Percentiles rank a stretch among this genome's conserved stretches.
These are phyloP conservation scores for Chondrosia reniformis DNA, from an alignment of 37 sponge, comb jelly and placozoan species.

Conservation along the genomic window DNA sequence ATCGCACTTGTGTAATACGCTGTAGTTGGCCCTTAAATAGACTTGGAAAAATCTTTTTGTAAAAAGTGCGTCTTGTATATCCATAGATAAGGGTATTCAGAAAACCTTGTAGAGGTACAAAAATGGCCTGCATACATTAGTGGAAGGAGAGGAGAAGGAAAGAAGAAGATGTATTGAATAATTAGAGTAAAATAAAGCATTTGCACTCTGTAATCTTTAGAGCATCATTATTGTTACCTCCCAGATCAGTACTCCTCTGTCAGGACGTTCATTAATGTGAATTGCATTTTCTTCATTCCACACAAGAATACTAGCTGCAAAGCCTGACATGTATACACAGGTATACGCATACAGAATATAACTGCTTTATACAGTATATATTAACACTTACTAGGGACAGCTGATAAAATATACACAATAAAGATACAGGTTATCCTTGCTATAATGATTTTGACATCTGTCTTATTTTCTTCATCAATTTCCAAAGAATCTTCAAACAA, in stretches of 20 bases:
- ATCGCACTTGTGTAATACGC: too few species aligned
- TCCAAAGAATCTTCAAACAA: neutral
- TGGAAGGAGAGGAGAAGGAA: neutral
- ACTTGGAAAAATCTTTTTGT: neutral
- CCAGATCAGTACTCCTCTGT: conserved; percentile 36
- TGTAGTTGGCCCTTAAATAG: too few species aligned
- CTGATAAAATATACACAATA: conserved; percentile 55
- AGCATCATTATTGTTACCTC: conserved; percentile 66
- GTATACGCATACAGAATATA: too few species aligned
- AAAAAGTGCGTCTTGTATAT: conserved; percentile 60
- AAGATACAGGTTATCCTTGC: conserved; percentile 42
- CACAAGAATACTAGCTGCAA: conserved; percentile 39
- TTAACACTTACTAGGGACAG: conserved; percentile 65
- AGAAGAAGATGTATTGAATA: neutral
- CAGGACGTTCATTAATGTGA: conserved; percentile 27
- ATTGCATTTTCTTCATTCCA: conserved; percentile 31
- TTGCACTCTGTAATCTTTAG: neutral
- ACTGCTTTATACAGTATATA: too few species aligned
- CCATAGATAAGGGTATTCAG: conserved; percentile 71
- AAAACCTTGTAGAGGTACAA: conserved; percentile 66
- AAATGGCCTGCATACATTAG: conserved; percentile 47
- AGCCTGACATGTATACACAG: conserved; percentile 17
- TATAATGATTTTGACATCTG: conserved; percentile 31
- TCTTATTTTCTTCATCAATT: neutral
- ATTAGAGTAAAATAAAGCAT: neutral